Evolutionary conservation across 1,140 invertebrate genomes (phyloP).

Genomic region (Ceratitis capitata): DNA sequence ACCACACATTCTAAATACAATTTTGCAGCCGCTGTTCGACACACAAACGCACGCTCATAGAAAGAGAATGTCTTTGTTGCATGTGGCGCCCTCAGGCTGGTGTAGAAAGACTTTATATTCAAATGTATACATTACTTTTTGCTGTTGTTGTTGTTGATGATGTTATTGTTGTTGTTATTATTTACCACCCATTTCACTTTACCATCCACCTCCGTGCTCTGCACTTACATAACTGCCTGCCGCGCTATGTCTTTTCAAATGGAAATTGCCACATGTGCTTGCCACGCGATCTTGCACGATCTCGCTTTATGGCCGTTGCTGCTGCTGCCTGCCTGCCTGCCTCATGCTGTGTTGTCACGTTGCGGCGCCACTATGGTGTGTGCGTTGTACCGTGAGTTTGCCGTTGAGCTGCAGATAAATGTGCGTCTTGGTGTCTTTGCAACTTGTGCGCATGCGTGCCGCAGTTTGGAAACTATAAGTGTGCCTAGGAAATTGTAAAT

Average conservation of each 20-base stretch:
- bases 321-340: conserved; percentile 14
- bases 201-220: background rate
- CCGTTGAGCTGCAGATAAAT: background rate
- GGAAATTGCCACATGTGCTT: conserved; percentile 7
- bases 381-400: background rate
- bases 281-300: conserved; percentile 22
- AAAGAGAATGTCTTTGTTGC: background rate
- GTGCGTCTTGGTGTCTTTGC: background rate
- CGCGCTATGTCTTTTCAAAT: background rate
- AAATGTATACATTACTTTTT: background rate
- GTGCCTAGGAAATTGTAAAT: too few relatives aligned
- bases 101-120: background rate
- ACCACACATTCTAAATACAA: background rate
- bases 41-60: too few relatives aligned
- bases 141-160: background rate
- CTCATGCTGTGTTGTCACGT: background rate
- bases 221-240: background rate
- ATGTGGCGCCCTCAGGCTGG: conserved; percentile 2
- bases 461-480: too few relatives aligned
- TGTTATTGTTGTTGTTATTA: background rate
- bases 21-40: conserved; percentile 3
- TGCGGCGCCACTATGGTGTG: background rate
- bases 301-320: conserved; percentile 5
- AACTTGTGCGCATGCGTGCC: background rate
- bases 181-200: too few relatives aligned